A percentile compares a stretch with the other conserved stretches of the same genome.
Evolutionary conservation across 2,797 vertebrate species (phyloP).

Genomic region (Sarcoramphus papa): DNA sequence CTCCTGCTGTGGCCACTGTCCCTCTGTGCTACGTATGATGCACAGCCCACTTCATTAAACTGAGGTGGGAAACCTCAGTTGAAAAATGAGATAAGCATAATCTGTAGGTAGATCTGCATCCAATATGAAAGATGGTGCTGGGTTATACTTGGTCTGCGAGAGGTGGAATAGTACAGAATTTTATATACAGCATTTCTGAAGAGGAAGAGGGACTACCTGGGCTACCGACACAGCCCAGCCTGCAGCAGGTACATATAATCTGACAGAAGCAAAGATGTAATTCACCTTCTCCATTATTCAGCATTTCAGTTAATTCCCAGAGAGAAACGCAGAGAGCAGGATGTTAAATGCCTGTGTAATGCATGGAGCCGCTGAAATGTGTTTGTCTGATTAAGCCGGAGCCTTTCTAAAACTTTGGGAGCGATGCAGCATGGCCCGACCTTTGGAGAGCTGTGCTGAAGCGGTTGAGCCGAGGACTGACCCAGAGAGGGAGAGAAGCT

Average conservation of each 20-base stretch:
- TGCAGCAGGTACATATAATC: neutral
- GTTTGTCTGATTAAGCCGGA: neutral
- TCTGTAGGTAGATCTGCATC: neutral
- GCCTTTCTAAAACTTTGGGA: conserved; percentile 16
- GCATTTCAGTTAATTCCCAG: neutral
- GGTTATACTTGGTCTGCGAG: neutral
- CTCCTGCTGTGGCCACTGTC: neutral
- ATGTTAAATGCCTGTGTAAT: neutral
- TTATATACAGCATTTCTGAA: neutral
- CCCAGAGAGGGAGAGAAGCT: neutral
- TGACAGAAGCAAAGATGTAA: neutral
- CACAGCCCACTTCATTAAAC: neutral
- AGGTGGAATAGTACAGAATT: neutral
- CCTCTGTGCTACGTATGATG: neutral
- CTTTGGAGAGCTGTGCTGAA: neutral
- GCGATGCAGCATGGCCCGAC: neutral
- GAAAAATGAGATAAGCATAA: neutral
- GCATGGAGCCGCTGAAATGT: neutral
- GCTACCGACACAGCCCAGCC: conserved; percentile 11
- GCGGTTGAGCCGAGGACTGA: neutral
- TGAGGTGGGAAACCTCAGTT: neutral
- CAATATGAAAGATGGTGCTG: neutral
- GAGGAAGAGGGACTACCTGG: neutral
- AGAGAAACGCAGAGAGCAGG: neutral
- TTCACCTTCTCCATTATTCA: conserved; percentile 8